A percentile compares a stretch with the other conserved stretches of the same genome.
These are phyloP conservation scores for Parnassius glacialis DNA, from an alignment of 2,888 invertebrate species.

Conservation along the genomic window DNA sequence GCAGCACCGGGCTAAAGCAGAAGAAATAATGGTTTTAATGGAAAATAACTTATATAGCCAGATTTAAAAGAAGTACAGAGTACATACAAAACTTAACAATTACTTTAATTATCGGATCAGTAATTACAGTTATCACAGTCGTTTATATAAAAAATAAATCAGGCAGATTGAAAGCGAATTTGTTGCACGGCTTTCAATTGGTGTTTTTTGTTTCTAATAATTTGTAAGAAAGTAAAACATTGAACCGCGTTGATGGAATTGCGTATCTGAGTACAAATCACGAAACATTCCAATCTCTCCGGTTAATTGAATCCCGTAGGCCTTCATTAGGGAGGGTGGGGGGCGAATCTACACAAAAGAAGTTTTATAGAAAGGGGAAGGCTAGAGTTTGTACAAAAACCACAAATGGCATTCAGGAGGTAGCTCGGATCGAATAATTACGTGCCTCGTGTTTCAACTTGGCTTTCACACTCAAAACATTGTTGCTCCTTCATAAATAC, in stretches of 20 bases:
- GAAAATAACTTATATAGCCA: too few species aligned
- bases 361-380: conserved; percentile 64
- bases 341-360: conserved; percentile 63
- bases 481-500: conserved; percentile 59
- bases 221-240: conserved; percentile 23
- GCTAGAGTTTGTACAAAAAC: conserved; percentile 66
- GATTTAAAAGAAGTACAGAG: too few species aligned
- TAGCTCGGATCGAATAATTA: conserved; percentile 68
- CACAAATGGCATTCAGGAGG: conserved; percentile 67
- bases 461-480: conserved; percentile 59
- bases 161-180: conserved; percentile 5
- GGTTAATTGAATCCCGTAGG: conserved; percentile 76
- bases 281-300: conserved; percentile 73
- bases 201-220: conserved; percentile 15
- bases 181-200: background rate
- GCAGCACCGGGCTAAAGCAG: too few species aligned
- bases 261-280: conserved; percentile 66
- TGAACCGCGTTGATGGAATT: conserved; percentile 65
- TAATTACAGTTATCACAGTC: conserved; percentile 1
- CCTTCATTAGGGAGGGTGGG: conserved; percentile 70
- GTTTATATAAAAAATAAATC: conserved; percentile 7
- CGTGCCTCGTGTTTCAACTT: conserved; percentile 54
- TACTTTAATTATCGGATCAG: too few species aligned
- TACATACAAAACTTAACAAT: too few species aligned
- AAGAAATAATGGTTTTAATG: too few species aligned